Evolutionary conservation across 2,797 vertebrate species (phyloP), one percentile per base, ranked within the genome.

Genomic region (Stomatorhinus walkeri): DNA sequence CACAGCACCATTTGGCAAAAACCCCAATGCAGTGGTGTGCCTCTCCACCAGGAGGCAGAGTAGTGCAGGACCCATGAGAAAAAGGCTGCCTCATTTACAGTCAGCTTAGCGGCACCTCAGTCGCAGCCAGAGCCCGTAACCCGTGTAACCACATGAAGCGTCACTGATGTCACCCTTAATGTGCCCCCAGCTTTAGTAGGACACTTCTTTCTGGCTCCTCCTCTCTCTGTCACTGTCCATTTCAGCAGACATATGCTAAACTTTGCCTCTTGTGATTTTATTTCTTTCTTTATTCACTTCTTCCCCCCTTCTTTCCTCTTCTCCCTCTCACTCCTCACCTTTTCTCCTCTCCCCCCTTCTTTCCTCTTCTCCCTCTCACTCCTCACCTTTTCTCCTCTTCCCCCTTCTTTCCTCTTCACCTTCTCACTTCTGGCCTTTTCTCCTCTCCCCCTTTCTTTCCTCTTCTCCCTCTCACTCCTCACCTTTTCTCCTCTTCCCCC

Each of bases 401-500:
- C 48, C 36, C 40, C 4, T 56, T 87, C 59, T 52, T 52, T 36
- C 14, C 28, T 81, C 40, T 52, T 36, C 48, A 54, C 6, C 24
- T 16, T n/a, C 48, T 51, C 2, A 14, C 1, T 14, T 54, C 28
- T 2, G 28, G 0, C 28, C 32, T 19, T n/a, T 49, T 84, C 32
- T 32, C 8, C 9, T 59, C 22, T 43, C 5, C 46, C 4, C 14
- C 87, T 9, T n/a, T 22, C 54, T n/a, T 59, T n/a, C 40, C 22
- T 24, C 10, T 52, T 46, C 52, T 19, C 54, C 56, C 14, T 24
- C 48, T 59, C 52, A 14, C 14, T 56, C 14, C 24, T 19, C 64
- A 84, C n/a, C 7, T 28, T 28, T n/a, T 83, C 89, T 87, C 90
- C 88, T 87, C 52, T 88, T 49, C 87, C 48, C 9, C 43, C 43